Base-by-base conservation (phyloP, 2,888 invertebrate species). In the Melanchra persicariae region DNA sequence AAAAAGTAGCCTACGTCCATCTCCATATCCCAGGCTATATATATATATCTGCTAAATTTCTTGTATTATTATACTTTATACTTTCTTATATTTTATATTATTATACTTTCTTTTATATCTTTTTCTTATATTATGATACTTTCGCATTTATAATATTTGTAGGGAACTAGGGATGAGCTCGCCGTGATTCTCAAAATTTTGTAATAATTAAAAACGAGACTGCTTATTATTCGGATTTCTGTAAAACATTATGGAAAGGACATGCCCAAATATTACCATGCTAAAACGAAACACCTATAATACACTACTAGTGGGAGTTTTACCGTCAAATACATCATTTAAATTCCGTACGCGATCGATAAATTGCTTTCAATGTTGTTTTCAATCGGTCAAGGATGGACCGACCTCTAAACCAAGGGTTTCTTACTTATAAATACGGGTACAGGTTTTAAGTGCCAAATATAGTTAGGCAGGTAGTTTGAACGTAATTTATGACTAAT, bases 351-450 rank as follows among this genome's bases (percentile, higher is more conserved):
- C 58, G 19, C 64, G 54, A 61, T 70, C 70, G 51, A 65, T 61
- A 64, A 40, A 43, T 62, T 45, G 17, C 9, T n/a, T 51, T 58
- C 79, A 69, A 52, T 66, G 73, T 63, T 59, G 40, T 58, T 26
- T 77, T 40, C 74, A 52, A 61, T 30, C 47, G 74, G 80, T 70
- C 80, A 81, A 74, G 80, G 80, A 79, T 65, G 43, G 1, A 12
- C 30, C 22, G 22, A 61, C 74, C 70, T 82, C 60, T 70, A 70
- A 76, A 58, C 30, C 58, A 45, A 68, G 58, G 57, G 62, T 77
- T 52, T 52, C 9, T 57, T 30, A 65, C 26, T 63, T 64, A 66
- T 77, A 54, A 52, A 63, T 45, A 43, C 10, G 15, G 12, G 59
- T 68, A 40, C 68, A 26, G 30, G 19, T 65, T 63, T 43, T 55